Evolutionary conservation across 2,888 invertebrate genomes (phyloP).

Genomic region (Nomada goodeniana): DNA sequence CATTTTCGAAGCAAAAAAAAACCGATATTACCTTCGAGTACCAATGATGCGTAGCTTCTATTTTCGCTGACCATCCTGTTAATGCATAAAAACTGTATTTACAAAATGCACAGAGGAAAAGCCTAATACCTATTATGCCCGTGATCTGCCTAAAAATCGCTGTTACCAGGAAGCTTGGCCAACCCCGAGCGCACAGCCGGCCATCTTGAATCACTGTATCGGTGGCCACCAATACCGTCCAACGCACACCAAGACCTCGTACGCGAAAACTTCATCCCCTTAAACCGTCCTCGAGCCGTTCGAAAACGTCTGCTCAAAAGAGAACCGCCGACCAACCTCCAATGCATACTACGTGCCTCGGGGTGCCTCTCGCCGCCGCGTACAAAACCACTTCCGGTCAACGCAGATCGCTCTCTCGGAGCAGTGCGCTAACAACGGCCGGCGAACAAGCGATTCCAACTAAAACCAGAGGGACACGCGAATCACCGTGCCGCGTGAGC

Average conservation of each 20-base stretch:
- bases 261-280: neutral
- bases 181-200: too few species aligned
- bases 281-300: neutral
- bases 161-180: too few species aligned
- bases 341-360: neutral
- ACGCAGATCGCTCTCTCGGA: constrained; percentile 32
- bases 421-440: constrained; percentile 36
- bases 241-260: neutral
- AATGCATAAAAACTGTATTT: too few species aligned
- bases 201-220: too few species aligned
- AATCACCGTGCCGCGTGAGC: neutral
- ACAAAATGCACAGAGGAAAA: too few species aligned
- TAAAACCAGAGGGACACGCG: neutral
- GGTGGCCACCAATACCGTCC: neutral
- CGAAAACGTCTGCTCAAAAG: neutral
- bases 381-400: constrained; percentile 29
- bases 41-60: too few species aligned
- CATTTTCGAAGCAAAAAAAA: too few species aligned
- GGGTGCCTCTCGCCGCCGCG: constrained; percentile 7
- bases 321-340: constrained; percentile 20
- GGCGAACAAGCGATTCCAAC: constrained; percentile 12
- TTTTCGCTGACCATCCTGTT: too few species aligned
- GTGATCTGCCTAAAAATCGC: too few species aligned
- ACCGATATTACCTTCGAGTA: too few species aligned
- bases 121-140: too few species aligned